These are phyloP conservation scores for human (Homo sapiens) DNA, from an alignment of 2,113 vertebrate genomes.

Conservation along the genomic window GRCh38 chr5:126214001-126214500, in stretches of 20 bases:
- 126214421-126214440: background rate
- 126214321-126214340: background rate
- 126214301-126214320: background rate
- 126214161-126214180: background rate
- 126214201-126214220: background rate
- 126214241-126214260: background rate
- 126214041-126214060: background rate
- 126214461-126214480: background rate
- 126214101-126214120: background rate
- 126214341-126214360: background rate
- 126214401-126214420: background rate
- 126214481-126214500: constrained; percentile 9
- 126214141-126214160: background rate
- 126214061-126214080: background rate
- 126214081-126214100: background rate
- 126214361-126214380: background rate
- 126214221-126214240: background rate
- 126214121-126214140: background rate
- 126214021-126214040: background rate
- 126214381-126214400: background rate
- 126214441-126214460: background rate
- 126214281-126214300: background rate
- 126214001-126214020: background rate
- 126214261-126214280: background rate
- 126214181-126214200: background rate